phyloP scores from a whole-genome alignment of 2,113 vertebrate species.

The Xiphias gladius region DNA sequence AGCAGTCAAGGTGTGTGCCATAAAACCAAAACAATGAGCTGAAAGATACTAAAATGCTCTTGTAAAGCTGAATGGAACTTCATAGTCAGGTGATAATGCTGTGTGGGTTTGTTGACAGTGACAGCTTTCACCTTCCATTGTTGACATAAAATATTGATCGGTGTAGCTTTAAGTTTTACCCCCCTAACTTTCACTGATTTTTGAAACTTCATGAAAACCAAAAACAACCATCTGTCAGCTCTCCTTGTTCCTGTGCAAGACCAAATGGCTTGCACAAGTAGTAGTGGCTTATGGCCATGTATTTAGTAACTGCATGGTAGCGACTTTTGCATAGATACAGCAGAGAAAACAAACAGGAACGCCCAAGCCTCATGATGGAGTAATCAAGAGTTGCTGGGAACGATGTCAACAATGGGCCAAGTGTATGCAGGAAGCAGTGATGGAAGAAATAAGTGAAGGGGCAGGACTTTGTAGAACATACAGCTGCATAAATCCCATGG shows the following conservation, averaged over 20 bases:
- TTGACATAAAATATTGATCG: not conserved
- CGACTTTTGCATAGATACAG: slow-evolving; percentile 79
- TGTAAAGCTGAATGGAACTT: not conserved
- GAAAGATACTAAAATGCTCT: not conserved
- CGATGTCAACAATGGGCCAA: slow-evolving; percentile 79
- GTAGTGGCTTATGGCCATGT: slow-evolving; percentile 52
- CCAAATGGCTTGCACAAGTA: slow-evolving; percentile 43
- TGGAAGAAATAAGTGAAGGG: slow-evolving; percentile 20
- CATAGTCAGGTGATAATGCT: not conserved
- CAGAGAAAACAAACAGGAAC: slow-evolving; percentile 81
- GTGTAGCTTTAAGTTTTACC: slow-evolving; percentile 12
- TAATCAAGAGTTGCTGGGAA: slow-evolving; percentile 77
- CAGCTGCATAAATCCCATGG: not conserved
- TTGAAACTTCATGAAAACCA: not conserved
- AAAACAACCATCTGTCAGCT: slow-evolving; percentile 34
- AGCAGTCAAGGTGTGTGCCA: not conserved
- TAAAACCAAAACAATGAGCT: slow-evolving; percentile 2
- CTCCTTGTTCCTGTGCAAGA: slow-evolving; percentile 8
- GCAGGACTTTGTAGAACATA: slow-evolving; percentile 9
- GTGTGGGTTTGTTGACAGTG: not conserved
- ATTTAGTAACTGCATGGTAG: slow-evolving; percentile 61
- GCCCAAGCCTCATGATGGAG: slow-evolving; percentile 74
- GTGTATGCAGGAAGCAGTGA: slow-evolving; percentile 38
- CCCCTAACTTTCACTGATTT: not conserved
- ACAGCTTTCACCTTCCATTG: not conserved